Base-by-base conservation (phyloP, 1,140 invertebrate genomes). In the Halyomorpha halys region DNA sequence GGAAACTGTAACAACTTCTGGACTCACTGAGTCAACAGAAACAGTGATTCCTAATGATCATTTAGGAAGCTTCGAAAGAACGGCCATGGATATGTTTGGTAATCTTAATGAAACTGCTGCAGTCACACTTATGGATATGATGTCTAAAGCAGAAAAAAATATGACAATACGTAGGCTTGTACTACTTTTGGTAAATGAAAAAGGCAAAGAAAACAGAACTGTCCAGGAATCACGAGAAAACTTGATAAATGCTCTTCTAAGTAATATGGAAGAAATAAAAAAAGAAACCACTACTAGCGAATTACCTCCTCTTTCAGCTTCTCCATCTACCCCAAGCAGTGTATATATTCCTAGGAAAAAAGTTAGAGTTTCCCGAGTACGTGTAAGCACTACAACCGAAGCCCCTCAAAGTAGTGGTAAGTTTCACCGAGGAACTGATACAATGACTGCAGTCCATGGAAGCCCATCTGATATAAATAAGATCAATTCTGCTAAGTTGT, bases 131-230 rank as follows among this genome's bases (percentile, higher is more conserved):
- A 86, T 86, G 79, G 81, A 83, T 64, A 84, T 88, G 8, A 90
- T 91, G 86, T 83, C 86, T 68, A 83, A 88, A 73, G 87, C 87
- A 3, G 83, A 86, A 69, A 82, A 80, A 63, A 89, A 89, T 71
- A 83, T 83, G 51, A 85, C 85, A 1, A 85, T 89, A 0, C 78
- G 85, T 62, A 81, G 86, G 56, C 73, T 91, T 16, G 83, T 91
- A 44, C 72, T 91, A 13, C 72, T 91, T 15, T 74, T 91, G 63
- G 86, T 90, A 14, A 86, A 85, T 70, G 60, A 79, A 72, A 72
- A 75, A 72, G 75, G 86, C 70, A 77, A 64, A 59, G 67, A 68
- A 19, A 65, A 85, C 73, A 81, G 82, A 73, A 80, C 82, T 64
- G 73, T 82, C 71, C 77, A 87, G 74, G 78, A 83, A 68, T 79